A percentile compares a stretch with the other conserved stretches of the same genome.
phyloP scores from a whole-genome alignment of 2,888 invertebrate species.

The Tolmerus cingulatus region DNA sequence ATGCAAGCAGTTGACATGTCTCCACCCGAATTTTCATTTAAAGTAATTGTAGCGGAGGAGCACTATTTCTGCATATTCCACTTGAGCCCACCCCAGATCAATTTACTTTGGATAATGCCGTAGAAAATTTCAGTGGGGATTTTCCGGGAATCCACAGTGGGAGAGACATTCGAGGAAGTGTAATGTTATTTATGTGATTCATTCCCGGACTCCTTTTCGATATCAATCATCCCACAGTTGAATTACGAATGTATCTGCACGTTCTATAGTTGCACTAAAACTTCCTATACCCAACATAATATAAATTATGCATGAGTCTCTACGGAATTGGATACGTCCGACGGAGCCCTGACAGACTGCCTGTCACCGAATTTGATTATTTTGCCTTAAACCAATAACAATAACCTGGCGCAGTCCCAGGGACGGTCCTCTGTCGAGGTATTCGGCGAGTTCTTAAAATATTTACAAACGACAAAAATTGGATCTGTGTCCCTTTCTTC shows the following conservation, averaged over 20 bases:
- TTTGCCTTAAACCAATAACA: slow-evolving; percentile 10
- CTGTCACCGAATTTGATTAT: slow-evolving; percentile 19
- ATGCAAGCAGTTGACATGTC: background rate
- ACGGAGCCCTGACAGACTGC: background rate
- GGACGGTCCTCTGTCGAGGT: background rate
- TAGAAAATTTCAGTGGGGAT: background rate
- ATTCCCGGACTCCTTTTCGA: background rate
- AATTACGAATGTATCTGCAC: background rate
- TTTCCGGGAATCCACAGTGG: background rate
- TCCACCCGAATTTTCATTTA: background rate
- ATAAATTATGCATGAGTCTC: background rate
- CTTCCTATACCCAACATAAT: background rate
- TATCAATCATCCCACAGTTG: background rate
- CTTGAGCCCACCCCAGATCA: background rate
- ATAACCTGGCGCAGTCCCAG: background rate
- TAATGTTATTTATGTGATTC: background rate
- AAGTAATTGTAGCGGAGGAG: background rate
- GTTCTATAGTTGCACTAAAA: background rate
- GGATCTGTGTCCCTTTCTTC: background rate
- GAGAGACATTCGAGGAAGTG: background rate
- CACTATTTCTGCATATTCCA: background rate
- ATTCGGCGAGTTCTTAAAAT: background rate
- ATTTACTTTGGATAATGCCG: background rate
- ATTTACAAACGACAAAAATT: background rate
- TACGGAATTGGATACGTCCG: background rate